These are phyloP conservation scores for Dermatophagoides farinae DNA, from an alignment of 1,140 invertebrate genomes.

Conservation along the genomic window DNA sequence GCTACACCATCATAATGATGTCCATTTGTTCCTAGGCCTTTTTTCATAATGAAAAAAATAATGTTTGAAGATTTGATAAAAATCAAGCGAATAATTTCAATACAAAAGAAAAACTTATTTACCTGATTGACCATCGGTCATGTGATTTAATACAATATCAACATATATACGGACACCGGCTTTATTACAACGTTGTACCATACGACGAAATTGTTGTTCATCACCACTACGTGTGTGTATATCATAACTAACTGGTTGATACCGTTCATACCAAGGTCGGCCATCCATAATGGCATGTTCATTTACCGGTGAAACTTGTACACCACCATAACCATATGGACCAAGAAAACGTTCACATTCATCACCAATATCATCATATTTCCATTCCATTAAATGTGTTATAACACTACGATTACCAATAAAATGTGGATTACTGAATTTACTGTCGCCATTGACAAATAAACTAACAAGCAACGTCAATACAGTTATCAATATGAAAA, in stretches of 20 bases:
- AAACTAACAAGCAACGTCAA: not conserved
- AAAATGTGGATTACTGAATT: slow-evolving; percentile 16
- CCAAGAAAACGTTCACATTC: slow-evolving; percentile 62
- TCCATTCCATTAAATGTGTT: slow-evolving; percentile 65
- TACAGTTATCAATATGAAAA: too few relatives aligned
- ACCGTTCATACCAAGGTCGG: slow-evolving; percentile 59
- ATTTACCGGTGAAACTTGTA: slow-evolving; percentile 42
- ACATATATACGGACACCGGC: slow-evolving; percentile 59
- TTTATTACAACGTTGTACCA: slow-evolving; percentile 47
- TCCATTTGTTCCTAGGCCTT: slow-evolving; percentile 38
- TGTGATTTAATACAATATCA: slow-evolving; percentile 69
- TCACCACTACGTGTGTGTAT: slow-evolving; percentile 52
- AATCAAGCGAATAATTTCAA: not conserved
- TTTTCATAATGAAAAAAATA: not conserved
- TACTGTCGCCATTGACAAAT: not conserved
- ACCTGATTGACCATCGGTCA: slow-evolving; percentile 36
- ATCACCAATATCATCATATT: slow-evolving; percentile 52
- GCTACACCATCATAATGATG: slow-evolving; percentile 27
- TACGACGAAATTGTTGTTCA: slow-evolving; percentile 42
- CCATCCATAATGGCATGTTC: slow-evolving; percentile 3
- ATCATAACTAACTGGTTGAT: slow-evolving; percentile 70
- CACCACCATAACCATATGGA: slow-evolving; percentile 49
- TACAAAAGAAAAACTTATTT: too few relatives aligned
- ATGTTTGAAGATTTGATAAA: not conserved
- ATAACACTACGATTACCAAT: slow-evolving; percentile 28